phyloP scores from a whole-genome alignment of 2,888 invertebrate genomes.

The Parasteatoda lunata region DNA sequence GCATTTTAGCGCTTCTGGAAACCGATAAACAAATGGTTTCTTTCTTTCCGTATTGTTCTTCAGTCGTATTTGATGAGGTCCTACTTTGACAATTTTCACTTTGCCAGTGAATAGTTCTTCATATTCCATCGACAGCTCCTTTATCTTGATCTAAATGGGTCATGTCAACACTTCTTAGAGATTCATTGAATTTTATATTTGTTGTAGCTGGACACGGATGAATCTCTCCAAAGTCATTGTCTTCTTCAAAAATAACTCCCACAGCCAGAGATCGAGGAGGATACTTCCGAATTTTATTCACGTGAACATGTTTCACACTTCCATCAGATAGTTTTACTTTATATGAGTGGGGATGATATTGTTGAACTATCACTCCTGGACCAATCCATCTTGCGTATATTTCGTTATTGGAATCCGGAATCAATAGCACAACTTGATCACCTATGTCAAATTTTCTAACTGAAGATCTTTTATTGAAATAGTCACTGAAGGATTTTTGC shows the following conservation, averaged over 20 bases:
- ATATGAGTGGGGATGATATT: too few species aligned
- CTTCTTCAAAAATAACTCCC: not conserved
- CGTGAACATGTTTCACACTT: too few species aligned
- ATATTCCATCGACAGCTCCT: not conserved
- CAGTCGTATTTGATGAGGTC: not conserved
- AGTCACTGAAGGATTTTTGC: too few species aligned
- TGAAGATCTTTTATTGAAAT: constrained; percentile 1
- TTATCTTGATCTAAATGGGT: not conserved
- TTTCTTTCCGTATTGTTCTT: not conserved
- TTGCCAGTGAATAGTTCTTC: not conserved
- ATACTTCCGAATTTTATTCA: constrained; percentile 4
- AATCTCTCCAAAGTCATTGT: not conserved
- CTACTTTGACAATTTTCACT: not conserved
- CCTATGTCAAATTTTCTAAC: not conserved
- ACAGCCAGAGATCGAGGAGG: not conserved
- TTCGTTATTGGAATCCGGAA: not conserved
- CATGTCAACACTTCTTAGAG: not conserved
- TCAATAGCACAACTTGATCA: constrained; percentile 2
- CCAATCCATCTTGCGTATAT: constrained; percentile 1
- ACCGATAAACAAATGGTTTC: not conserved
- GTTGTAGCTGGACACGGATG: not conserved
- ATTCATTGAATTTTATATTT: not conserved
- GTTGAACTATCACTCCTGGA: too few species aligned
- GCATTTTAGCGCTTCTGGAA: not conserved
- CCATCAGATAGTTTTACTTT: too few species aligned